phyloP scores from a whole-genome alignment of 2,888 invertebrate species.

The Apamea anceps region DNA sequence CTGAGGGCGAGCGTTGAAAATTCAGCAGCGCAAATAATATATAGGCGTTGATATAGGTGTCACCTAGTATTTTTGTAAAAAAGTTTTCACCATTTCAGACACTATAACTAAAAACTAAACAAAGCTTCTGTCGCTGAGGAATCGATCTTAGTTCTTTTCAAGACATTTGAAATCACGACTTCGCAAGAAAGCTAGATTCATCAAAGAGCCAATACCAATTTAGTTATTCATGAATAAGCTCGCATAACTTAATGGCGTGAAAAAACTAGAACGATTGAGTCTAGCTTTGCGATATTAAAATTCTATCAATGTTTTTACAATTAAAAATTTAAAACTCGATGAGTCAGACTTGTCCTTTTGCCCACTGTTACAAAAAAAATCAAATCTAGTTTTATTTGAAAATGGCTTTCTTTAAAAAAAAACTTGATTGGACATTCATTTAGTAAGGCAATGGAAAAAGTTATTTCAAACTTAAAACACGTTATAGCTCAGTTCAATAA shows the following conservation, averaged over 20 bases:
- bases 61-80: not conserved
- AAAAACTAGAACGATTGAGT: not conserved
- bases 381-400: not conserved
- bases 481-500: constrained; percentile 16
- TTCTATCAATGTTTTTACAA: constrained; percentile 9
- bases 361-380: not conserved
- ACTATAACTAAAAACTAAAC: not conserved
- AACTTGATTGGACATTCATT: constrained; percentile 21
- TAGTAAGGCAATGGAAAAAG: constrained; percentile 1
- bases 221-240: constrained; percentile 15
- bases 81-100: not conserved
- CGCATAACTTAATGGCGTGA: not conserved
- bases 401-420: constrained; percentile 5
- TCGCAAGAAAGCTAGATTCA: not conserved
- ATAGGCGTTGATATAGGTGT: not conserved
- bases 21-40: not conserved
- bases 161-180: not conserved
- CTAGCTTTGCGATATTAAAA: constrained; percentile 21
- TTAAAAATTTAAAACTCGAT: constrained; percentile 17
- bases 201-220: constrained; percentile 8
- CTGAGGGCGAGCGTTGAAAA: too few species aligned
- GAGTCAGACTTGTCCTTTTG: not conserved
- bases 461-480: not conserved
- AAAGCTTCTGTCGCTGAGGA: not conserved
- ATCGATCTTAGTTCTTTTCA: not conserved